Conservation (phyloP, 2,113 vertebrate genomes). For the Chaetodon trifascialis region DNA sequence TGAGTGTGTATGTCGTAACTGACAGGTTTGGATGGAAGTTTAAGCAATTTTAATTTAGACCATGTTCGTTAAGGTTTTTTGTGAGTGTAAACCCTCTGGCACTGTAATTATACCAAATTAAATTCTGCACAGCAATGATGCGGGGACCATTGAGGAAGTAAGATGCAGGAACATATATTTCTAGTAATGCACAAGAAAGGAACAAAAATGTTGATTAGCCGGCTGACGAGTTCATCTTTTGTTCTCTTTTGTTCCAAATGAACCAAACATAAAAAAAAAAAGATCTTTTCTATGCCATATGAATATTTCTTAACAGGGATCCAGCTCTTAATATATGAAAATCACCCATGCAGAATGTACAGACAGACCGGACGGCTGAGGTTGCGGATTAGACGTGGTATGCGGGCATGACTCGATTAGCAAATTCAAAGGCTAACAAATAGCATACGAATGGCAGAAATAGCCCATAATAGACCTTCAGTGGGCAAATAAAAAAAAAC, state of each 20-base stretch:
- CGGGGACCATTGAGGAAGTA: background rate
- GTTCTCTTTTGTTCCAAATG: background rate
- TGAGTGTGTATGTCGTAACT: background rate
- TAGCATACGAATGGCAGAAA: background rate
- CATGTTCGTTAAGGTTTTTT: background rate
- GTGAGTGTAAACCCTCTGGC: background rate
- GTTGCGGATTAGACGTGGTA: too few species aligned
- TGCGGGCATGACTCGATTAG: background rate
- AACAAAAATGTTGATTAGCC: background rate
- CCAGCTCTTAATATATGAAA: background rate
- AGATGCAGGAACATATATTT: background rate
- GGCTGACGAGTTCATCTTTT: background rate
- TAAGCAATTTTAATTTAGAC: background rate
- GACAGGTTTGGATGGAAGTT: background rate
- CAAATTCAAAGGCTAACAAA: background rate
- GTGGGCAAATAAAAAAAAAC: background rate
- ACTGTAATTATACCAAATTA: constrained; percentile 1
- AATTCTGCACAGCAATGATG: constrained; percentile 8
- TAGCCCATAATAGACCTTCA: background rate
- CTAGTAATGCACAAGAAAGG: background rate
- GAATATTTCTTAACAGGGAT: background rate
- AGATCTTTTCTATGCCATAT: background rate
- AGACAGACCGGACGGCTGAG: background rate
- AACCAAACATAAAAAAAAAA: background rate
- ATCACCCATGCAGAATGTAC: background rate